Evolutionary conservation across 64 coral and sea anemone species (phyloP).

Genomic region (Montipora sp.): DNA sequence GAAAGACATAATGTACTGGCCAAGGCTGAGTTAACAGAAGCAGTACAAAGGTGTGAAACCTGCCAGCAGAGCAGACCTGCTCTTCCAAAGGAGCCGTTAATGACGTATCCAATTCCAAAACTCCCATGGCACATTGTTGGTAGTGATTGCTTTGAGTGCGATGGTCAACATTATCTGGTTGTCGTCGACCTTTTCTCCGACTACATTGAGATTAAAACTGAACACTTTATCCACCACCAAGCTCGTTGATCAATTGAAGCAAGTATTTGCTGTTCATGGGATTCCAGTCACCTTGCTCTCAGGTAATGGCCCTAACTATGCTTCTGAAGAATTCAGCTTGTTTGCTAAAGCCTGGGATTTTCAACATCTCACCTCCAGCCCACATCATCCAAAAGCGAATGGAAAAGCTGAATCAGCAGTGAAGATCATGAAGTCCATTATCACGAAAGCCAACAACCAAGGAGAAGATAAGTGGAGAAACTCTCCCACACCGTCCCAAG

Average conservation of each 20-base stretch:
- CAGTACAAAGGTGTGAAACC: not conserved
- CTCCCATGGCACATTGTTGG: too few relatives aligned
- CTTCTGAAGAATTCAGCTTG: not conserved
- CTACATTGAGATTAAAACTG: too few relatives aligned
- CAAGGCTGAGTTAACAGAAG: not conserved
- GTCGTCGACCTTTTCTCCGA: too few relatives aligned
- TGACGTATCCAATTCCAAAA: constrained; percentile 41
- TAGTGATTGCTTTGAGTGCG: too few relatives aligned
- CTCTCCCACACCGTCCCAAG: not conserved
- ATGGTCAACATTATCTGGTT: too few relatives aligned
- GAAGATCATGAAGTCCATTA: not conserved
- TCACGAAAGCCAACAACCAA: not conserved
- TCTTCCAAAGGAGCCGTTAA: constrained; percentile 62
- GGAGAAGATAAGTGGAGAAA: not conserved
- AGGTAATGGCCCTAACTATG: constrained; percentile 6
- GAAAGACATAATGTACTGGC: constrained; percentile 72
- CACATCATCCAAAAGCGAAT: not conserved
- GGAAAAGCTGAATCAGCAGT: constrained; percentile 9
- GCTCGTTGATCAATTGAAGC: constrained; percentile 14
- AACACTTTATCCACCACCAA: not conserved
- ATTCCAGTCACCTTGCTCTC: not conserved
- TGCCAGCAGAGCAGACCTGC: not conserved
- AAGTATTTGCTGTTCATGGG: constrained; percentile 53
- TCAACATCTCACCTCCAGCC: not conserved
- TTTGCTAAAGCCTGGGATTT: not conserved